These are phyloP conservation scores for Diphyllodes magnificus DNA, from an alignment of 2,113 vertebrate species.

Conservation along the genomic window DNA sequence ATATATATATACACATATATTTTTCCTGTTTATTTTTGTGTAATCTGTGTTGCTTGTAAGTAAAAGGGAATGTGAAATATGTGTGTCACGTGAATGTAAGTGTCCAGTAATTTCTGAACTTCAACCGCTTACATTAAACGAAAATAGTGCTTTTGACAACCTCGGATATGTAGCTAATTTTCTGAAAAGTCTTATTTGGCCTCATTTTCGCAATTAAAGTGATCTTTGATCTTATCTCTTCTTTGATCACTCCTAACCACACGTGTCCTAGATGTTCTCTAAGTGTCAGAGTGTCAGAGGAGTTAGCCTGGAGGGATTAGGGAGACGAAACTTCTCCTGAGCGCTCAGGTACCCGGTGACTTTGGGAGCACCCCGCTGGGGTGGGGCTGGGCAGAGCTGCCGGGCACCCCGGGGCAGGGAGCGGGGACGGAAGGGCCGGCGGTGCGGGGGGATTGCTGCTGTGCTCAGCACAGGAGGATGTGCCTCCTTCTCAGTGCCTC, in stretches of 20 bases:
- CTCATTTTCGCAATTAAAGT: conserved; percentile 57
- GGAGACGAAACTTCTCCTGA: not conserved
- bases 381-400: not conserved
- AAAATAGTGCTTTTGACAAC: conserved; percentile 18
- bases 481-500: not conserved
- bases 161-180: conserved; percentile 23
- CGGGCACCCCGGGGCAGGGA: not conserved
- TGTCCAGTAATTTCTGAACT: conserved; percentile 25
- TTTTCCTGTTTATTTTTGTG: conserved; percentile 32
- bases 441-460: not conserved
- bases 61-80: conserved; percentile 49
- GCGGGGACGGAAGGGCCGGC: no score
- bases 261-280: not conserved
- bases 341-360: fast-evolving
- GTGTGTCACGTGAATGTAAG: conserved; percentile 59
- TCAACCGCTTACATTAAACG: conserved; percentile 29
- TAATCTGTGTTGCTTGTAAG: conserved; percentile 15
- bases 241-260: not conserved
- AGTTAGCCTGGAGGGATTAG: not conserved
- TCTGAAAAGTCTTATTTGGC: conserved; percentile 27
- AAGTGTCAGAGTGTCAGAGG: not conserved
- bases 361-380: not conserved
- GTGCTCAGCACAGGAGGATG: not conserved
- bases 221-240: conserved; percentile 18
- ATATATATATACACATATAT: not conserved